These are phyloP conservation scores for Drosophila kurseongensis DNA, from an alignment of 1,140 invertebrate genomes.

Conservation along the genomic window DNA sequence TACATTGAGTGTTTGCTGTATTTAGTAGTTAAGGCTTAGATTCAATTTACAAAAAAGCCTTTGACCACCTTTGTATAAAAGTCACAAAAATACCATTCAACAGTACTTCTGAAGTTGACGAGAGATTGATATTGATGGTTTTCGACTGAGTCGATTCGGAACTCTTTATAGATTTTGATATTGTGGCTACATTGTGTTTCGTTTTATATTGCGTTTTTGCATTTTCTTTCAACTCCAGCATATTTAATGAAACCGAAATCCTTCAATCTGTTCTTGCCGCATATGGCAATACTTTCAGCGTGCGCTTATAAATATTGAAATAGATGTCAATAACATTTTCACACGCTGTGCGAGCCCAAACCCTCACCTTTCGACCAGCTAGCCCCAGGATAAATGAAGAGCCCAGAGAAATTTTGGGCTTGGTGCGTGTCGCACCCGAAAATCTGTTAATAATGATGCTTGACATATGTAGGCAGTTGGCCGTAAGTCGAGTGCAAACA, in stretches of 20 bases:
- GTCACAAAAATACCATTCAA: not conserved
- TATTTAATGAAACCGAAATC: constrained; percentile 42
- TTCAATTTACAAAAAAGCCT: too few relatives aligned
- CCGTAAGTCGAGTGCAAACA: constrained; percentile 47
- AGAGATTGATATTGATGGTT: constrained; percentile 56
- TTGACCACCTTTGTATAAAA: not conserved
- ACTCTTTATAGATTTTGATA: not conserved
- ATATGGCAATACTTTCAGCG: constrained; percentile 15
- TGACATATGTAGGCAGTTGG: constrained; percentile 68
- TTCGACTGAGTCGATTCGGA: constrained; percentile 1
- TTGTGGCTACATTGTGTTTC: constrained; percentile 6
- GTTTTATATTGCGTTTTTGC: not conserved
- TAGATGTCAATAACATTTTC: constrained; percentile 78
- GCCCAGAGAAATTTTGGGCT: constrained; percentile 28
- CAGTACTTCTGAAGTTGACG: not conserved
- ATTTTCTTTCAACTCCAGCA: constrained; percentile 3
- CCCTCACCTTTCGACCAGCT: constrained; percentile 1
- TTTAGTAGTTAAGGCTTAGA: too few relatives aligned
- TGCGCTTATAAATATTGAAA: constrained; percentile 78
- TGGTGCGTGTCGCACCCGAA: constrained; percentile 70
- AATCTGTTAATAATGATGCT: constrained; percentile 81
- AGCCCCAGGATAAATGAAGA: constrained; percentile 26
- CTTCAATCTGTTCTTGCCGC: constrained; percentile 3
- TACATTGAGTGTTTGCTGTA: too few relatives aligned
- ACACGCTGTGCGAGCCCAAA: constrained; percentile 52